Conservation (phyloP, 2,113 vertebrate species). For the Entomyzon cyanotis region DNA sequence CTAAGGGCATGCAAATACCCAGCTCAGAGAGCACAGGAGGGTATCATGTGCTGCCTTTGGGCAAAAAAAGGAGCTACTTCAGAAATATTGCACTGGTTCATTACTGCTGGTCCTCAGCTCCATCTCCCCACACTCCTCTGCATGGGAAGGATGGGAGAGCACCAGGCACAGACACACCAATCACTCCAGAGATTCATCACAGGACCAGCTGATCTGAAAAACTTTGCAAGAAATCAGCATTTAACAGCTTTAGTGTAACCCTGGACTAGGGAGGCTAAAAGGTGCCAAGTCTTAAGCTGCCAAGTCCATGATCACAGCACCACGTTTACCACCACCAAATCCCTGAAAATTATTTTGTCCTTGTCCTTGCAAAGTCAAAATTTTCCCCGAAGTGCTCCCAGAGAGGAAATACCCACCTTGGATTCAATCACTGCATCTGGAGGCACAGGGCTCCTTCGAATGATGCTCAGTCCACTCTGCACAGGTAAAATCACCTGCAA, state of each 20-base stretch:
- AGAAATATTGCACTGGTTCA: neutral
- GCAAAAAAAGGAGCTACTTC: neutral
- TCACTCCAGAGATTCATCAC: neutral
- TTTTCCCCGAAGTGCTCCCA: neutral
- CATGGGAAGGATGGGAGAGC: neutral
- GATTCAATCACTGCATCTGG: neutral
- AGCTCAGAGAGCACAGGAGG: neutral
- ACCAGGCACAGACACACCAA: neutral
- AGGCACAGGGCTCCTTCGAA: slow-evolving; percentile 43
- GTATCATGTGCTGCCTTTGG: neutral
- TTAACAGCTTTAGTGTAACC: neutral
- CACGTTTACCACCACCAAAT: neutral
- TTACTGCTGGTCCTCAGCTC: neutral
- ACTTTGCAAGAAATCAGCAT: neutral
- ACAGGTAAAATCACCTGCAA: slow-evolving; percentile 79
- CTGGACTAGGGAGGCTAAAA: neutral
- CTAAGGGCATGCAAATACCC: neutral
- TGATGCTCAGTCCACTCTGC: slow-evolving; percentile 77
- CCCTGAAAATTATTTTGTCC: neutral
- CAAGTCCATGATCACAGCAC: neutral
- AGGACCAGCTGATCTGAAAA: neutral
- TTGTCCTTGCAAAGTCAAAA: neutral
- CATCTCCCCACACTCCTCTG: neutral
- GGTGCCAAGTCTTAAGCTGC: neutral
- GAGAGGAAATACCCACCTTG: neutral